phyloP scores from a whole-genome alignment of 2,888 invertebrate species.

The Pherbina coryleti region DNA sequence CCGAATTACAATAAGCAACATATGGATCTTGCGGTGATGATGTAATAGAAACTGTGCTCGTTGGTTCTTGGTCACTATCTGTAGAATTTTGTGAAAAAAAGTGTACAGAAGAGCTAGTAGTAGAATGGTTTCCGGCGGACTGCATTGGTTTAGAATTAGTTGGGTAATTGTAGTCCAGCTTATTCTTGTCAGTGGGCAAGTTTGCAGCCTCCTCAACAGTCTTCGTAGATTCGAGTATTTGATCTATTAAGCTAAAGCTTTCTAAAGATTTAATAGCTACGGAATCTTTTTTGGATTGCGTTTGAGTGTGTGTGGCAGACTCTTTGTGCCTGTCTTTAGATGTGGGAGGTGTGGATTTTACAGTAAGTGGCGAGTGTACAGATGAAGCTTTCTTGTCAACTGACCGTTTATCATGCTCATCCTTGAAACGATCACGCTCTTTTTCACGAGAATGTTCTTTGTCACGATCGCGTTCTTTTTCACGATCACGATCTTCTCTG shows the following conservation, averaged over 20 bases:
- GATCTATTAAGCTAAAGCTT: slow-evolving; percentile 64
- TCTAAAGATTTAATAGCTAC: slow-evolving; percentile 44
- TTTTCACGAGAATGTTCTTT: slow-evolving; percentile 45
- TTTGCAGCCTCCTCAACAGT: slow-evolving; percentile 68
- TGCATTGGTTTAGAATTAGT: slow-evolving; percentile 30
- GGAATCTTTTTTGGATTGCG: background rate
- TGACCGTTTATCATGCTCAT: slow-evolving; percentile 47
- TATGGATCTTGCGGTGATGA: slow-evolving; percentile 70
- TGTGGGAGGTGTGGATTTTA: slow-evolving; percentile 18
- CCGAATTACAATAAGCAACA: slow-evolving; percentile 51
- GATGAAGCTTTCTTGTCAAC: slow-evolving; percentile 46
- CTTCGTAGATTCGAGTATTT: slow-evolving; percentile 67
- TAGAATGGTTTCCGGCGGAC: slow-evolving; percentile 7
- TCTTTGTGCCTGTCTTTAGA: slow-evolving; percentile 30
- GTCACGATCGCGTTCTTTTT: slow-evolving; percentile 47
- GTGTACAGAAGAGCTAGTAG: background rate
- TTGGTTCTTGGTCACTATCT: slow-evolving; percentile 79
- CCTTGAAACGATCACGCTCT: slow-evolving; percentile 44
- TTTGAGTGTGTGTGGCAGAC: slow-evolving; percentile 32
- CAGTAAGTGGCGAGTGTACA: background rate
- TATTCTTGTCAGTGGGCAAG: slow-evolving; percentile 53
- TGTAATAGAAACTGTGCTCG: slow-evolving; percentile 80
- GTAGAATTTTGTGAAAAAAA: slow-evolving; percentile 27
- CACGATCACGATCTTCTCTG: slow-evolving; percentile 54
- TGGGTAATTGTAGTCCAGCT: slow-evolving; percentile 18